Conservation (phyloP, 1,140 invertebrate species). For the Ceratoteleas bidentatus region DNA sequence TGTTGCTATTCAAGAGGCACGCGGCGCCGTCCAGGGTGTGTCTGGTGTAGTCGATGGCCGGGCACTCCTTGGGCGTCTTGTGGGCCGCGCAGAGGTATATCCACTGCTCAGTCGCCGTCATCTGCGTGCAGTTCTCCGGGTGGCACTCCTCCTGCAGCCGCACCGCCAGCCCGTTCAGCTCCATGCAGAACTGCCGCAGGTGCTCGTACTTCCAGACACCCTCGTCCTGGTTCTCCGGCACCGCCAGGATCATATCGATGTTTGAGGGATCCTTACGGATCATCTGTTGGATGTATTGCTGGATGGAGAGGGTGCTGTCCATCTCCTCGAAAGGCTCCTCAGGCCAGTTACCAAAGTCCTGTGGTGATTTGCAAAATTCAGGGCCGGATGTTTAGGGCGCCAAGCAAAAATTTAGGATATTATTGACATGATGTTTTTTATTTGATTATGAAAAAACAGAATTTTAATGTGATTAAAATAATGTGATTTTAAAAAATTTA, state of each 20-base stretch:
- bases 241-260: constrained; percentile 96
- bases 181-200: constrained; percentile 99
- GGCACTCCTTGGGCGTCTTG: constrained; percentile 99
- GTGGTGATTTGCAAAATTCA: no score
- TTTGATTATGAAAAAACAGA: no score
- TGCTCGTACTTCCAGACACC: constrained; percentile 99
- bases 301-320: constrained; percentile 99
- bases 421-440: not conserved
- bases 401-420: no score
- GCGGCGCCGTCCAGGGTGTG: constrained; percentile 99
- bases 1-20: constrained; percentile 98
- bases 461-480: no score
- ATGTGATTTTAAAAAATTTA: no score
- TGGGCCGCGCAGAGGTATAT: constrained; percentile 99
- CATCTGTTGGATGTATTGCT: constrained; percentile 99
- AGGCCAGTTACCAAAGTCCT: constrained; percentile 99
- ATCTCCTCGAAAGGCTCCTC: constrained; percentile 99
- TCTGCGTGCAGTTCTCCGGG: constrained; percentile 98
- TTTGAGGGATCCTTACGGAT: constrained; percentile 96
- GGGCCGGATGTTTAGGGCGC: no score
- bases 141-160: constrained; percentile 96
- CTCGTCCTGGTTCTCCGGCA: constrained; percentile 98
- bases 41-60: constrained; percentile 99
- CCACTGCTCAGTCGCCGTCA: constrained; percentile 99
- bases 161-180: constrained; percentile 98